Conservation (phyloP, 2,888 invertebrate genomes). For the Luperina nickerlii region DNA sequence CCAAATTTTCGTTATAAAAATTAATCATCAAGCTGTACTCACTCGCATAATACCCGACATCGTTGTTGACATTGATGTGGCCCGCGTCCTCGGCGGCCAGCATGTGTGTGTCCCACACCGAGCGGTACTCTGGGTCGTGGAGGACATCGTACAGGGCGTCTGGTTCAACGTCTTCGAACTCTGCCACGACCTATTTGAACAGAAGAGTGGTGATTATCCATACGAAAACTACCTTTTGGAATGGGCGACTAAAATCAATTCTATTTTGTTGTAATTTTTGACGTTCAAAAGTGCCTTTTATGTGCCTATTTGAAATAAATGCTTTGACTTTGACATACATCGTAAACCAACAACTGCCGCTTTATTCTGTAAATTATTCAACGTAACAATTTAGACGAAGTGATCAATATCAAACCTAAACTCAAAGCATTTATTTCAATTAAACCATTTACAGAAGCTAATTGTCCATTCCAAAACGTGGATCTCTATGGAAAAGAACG, state of each 20-base stretch:
- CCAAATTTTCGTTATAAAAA: neutral
- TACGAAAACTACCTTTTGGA: too few species aligned
- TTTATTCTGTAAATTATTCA: neutral
- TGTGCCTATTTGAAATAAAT: too few species aligned
- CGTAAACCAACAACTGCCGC: neutral
- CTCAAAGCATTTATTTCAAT: neutral
- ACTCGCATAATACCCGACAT: conserved; percentile 98
- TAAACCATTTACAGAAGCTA: neutral
- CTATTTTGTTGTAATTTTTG: too few species aligned
- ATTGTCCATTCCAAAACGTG: neutral
- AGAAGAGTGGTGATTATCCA: neutral
- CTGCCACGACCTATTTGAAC: conserved; percentile 85
- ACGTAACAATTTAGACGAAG: neutral
- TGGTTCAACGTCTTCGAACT: conserved; percentile 94
- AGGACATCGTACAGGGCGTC: conserved; percentile 96
- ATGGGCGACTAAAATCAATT: too few species aligned
- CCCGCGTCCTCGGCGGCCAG: conserved; percentile 96
- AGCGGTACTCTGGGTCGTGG: conserved; percentile 96
- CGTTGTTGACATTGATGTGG: conserved; percentile 97
- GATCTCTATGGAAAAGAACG: neutral
- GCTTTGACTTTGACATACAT: too few species aligned
- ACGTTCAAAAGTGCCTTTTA: too few species aligned
- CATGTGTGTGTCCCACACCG: conserved; percentile 98
- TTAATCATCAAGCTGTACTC: conserved; percentile 76
- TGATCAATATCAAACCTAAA: neutral